Base-by-base conservation (phyloP, 1,140 invertebrate species). In the Zaprionus nigranus region DNA sequence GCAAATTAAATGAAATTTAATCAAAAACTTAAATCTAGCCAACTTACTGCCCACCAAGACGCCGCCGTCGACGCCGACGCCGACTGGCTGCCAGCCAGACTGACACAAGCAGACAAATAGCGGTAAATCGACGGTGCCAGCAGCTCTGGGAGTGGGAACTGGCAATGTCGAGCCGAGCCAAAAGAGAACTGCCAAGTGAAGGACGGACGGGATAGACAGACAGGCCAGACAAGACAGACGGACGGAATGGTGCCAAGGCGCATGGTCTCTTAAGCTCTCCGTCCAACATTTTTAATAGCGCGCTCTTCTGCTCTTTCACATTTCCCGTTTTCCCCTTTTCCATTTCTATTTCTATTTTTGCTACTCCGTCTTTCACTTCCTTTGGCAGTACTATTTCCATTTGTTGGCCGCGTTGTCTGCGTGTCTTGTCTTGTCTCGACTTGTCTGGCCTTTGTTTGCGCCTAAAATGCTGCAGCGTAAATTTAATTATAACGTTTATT, bases 1-100 rank as follows among this genome's bases (percentile, higher is more conserved):
- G 73, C 79, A 86, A 86, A 87, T 85, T 86, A 87, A 86, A 86
- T 71, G 63, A 87, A 87, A 86, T 86, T 86, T 86, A 86, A 87
- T 86, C 83, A 86, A 86, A 86, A 86, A 78, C 83, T 83, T 86
- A 87, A 85, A 87, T 86, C 83, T 82, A 86, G 77, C 76, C 70
- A 82, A 87, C 72, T 82, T 79, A 82, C 65, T 81, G 65, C 36
- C 65, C 79, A 77, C 57, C 60, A 58, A 68, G 78, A 65, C 69
- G 40, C 34, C 43, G 38, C 38, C 28, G 28, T 30, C 28, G 28
- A 7, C 59, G 13, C 7, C 22, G 26, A 20, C 4, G 15, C 3
- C 77, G 68, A 40, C 69, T 81, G 82, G 79, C 82, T 85, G 82
- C 63, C 82, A 59, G 64, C 68, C 82, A 59, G 69, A 80, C 71